These are phyloP conservation scores for Sarcophaga variegata DNA, from an alignment of 2,888 invertebrate species.

Conservation along the genomic window DNA sequence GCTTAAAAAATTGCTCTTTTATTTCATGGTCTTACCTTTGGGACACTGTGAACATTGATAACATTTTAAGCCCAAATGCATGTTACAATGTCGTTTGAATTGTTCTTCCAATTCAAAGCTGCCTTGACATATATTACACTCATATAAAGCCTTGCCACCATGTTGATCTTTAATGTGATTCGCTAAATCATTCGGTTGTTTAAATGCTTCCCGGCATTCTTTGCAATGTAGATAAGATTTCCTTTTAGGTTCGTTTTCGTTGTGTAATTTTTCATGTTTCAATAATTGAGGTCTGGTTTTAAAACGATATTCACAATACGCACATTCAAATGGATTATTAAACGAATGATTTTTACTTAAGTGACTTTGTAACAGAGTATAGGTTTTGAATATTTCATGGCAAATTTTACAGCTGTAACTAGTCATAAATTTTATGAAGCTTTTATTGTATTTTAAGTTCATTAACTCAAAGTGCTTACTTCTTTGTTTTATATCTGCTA, in stretches of 20 bases:
- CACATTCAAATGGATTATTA: constrained; percentile 75
- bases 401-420: no score
- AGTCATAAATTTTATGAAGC: no score
- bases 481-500: no score
- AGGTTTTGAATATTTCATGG: no score
- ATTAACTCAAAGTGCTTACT: no score
- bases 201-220: neutral
- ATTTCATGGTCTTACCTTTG: constrained; percentile 32
- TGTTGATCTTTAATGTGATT: constrained; percentile 79
- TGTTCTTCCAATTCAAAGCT: constrained; percentile 29
- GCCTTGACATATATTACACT: constrained; percentile 78
- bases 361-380: neutral
- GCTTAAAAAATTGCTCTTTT: no score
- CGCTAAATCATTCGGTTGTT: constrained; percentile 77
- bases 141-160: constrained; percentile 72
- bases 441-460: no score
- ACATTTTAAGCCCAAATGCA: constrained; percentile 46
- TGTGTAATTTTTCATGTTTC: constrained; percentile 71
- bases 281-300: constrained; percentile 65
- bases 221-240: no score
- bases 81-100: constrained; percentile 46
- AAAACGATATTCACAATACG: constrained; percentile 68
- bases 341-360: constrained; percentile 64
- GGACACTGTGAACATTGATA: constrained; percentile 43
- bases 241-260: neutral